Base-by-base conservation (phyloP, 2,797 vertebrate genomes). In the Melanotaenia parkinsoni region DNA sequence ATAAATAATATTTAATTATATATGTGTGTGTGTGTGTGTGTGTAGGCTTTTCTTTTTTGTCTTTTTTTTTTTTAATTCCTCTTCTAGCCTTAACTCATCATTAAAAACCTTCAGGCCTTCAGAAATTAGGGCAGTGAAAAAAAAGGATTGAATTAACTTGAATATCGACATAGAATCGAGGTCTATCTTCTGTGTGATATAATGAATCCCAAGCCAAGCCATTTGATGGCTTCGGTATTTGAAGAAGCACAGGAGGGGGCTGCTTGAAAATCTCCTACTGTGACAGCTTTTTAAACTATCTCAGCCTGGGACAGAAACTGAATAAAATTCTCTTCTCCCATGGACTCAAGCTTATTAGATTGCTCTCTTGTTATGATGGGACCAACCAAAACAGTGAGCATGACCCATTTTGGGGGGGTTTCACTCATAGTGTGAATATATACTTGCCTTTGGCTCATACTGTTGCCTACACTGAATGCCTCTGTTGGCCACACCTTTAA, bases 231-330 rank as follows among this genome's bases (percentile, higher is more conserved):
- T 89, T 79, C 77, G 63, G 67, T 77, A 86, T 90, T 91, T 91
- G 88, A 90, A 90, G 91, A 88, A 76, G 86, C 87, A 74, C 88
- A 90, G 91, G 86, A 88, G 86, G 88, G 88, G 89, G 85, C 67
- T 84, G 68, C 78, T 87, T 83, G 70, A 84, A 86, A 87, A 89
- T 88, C 91, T 79, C 88, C 86, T 72, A 88, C 89, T 90, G 89
- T 85, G 86, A 70, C 71, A 57, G 66, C 72, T 88, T 87, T 90
- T 89, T 89, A 89, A 91, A 89, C 88, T 88, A 74, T 84, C 80
- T 83, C 76, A 89, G 87, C 80, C 74, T 76, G 76, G 79, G 86
- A 91, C 77, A 79, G 72, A 85, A 88, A 82, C 71, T 28, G 88
- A 89, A 91, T 90, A 87, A 59, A 89, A 87, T 87, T 86, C 22